Base-by-base conservation (phyloP, 1,140 invertebrate genomes). In the Plectrocnemia conspersa region DNA sequence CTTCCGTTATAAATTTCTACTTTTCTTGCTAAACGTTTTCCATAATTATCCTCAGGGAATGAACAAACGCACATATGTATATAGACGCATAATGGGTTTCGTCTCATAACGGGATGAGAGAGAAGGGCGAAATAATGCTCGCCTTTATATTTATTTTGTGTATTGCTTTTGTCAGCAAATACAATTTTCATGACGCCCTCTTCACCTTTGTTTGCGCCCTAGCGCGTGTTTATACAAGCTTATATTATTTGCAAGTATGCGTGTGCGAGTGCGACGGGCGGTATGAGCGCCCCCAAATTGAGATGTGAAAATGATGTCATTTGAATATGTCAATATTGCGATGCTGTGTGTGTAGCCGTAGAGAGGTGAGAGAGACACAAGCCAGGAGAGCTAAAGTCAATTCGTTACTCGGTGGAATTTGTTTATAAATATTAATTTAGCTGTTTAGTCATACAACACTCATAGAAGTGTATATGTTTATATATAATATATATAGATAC, bases 231-330 rank as follows among this genome's bases (percentile, higher is more conserved):
- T 5, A 13, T 3, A 41, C 19, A 3, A 15, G 38, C 5, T 4
- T 33, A 53, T 47, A 41, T 49, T 53, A 55, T 59, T 49, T 53
- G 52, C 40, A 45, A 29, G 22, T 32, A 40, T 40, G 21, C 36
- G 9, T 15, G 36, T n/a, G 15, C 13, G 48, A 13, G 38, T 13
- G 13, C 22, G 27, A 36, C 25, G 25, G 33, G 52, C 23, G 15
- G 52, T 44, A 23, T 15, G 36, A 45, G 42, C 54, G 36, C 59
- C 54, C 41, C 45, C 46, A 58, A 61, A 61, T 61, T 61, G 59
- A 61, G 59, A 61, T 61, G 59, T 54, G 59, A 58, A 57, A 58
- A 61, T 61, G 59, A 61, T 61, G 59, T 61, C 59, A 61, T 61
- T 61, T 61, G 59, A 61, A 61, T 61, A 61, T 61, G 59, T 61